Base-by-base conservation (phyloP, 2,888 invertebrate genomes). In the Tetranychus piercei region DNA sequence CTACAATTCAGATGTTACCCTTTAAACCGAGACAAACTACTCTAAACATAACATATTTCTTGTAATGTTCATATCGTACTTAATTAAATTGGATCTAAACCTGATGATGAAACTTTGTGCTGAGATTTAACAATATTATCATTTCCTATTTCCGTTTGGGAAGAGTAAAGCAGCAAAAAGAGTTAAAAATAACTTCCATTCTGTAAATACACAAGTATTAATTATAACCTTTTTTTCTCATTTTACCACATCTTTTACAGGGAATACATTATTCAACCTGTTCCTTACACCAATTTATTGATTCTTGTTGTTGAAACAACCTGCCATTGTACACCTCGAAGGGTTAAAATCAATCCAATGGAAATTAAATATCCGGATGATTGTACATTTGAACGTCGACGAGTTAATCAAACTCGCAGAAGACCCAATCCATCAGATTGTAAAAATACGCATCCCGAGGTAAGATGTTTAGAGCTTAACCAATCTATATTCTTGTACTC, bases 281-380 rank as follows among this genome's bases (percentile, higher is more conserved):
- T 79, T 66, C 78, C 78, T n/a, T 77, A 78, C 69, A 79, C 78
- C 67, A 79, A 79, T 74, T 74, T 79, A 73, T 75, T 79, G 34
- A 76, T 79, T 76, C 66, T 79, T 34, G 79, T 78, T 34, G 77
- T 78, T 67, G 76, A 79, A 71, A 77, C 78, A 71, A 73, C 76
- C 20, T 79, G 78, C 74, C 77, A 76, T 67, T 79, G 79, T 74
- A 75, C 75, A 75, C 76, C 76, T 22, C 75, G 76, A 43, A 76
- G 75, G 23, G 74, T 77, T 1, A 77, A 76, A 72, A 74, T 79
- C 44, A 78, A 78, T 55, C 76, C 79, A 23, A 78, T 74, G 74
- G 78, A 78, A 73, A 74, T 78, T 11, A 73, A 71, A n/a, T 77
- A 78, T 74, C 77, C 76, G n/a, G 70, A 69, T 74, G 34, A 23